Evolutionary conservation across 2,888 invertebrate species (phyloP).

Genomic region (Microctonus hyperodae): DNA sequence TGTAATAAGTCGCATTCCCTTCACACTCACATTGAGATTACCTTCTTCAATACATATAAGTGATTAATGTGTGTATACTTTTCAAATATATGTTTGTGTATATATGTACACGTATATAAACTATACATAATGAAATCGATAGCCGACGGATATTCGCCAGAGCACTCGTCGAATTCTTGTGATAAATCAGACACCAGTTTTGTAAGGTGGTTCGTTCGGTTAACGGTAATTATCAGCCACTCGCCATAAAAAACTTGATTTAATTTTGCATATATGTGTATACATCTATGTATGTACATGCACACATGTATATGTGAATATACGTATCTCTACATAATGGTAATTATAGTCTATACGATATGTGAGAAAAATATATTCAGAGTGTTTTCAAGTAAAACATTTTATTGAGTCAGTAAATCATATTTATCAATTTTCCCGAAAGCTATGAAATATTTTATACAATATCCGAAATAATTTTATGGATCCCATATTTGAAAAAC

Average conservation of each 20-base stretch:
- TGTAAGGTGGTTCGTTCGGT: conserved; percentile 21
- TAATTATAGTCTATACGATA: background rate
- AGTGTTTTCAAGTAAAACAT: background rate
- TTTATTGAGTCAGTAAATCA: background rate
- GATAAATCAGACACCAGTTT: conserved; percentile 17
- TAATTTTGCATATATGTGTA: conserved; percentile 47
- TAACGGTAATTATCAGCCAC: conserved; percentile 42
- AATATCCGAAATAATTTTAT: no score
- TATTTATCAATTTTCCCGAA: no score
- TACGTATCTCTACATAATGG: background rate
- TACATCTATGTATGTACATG: background rate
- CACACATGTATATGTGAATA: background rate
- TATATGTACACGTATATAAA: background rate
- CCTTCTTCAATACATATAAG: no score
- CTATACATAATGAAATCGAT: conserved; percentile 12
- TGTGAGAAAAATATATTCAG: background rate
- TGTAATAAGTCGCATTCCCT: conserved; percentile 18
- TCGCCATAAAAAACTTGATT: conserved; percentile 48
- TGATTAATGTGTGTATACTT: background rate
- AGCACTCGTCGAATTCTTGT: background rate
- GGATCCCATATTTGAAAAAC: no score
- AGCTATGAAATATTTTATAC: no score
- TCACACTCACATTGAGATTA: background rate
- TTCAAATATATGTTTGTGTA: background rate
- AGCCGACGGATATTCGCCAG: conserved; percentile 8